Evolutionary conservation across 2,797 vertebrate species (phyloP), one percentile per base, ranked within the genome.

Genomic region (Fringilla coelebs): DNA sequence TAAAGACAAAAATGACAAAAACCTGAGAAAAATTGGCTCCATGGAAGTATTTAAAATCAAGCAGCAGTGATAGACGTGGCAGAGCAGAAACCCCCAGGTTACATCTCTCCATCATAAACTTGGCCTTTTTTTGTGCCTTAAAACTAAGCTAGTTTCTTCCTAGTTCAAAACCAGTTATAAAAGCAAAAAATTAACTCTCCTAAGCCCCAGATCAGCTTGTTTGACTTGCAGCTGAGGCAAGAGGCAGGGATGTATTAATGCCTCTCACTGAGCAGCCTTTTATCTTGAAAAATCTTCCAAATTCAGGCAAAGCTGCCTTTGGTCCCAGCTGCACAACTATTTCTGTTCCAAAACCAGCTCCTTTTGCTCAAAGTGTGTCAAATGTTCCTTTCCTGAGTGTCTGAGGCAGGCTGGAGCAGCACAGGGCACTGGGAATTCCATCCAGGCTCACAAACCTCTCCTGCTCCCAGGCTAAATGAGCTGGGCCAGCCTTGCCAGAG

Each of bases 141-240:
- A 72, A 88, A 65, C 34, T 9, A 41, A 85, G 9, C 18, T 51
- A 41, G 36, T n/a, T 85, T 63, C 45, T 15, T 58, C 51, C 54
- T 38, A 48, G 36, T 65, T 57, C 83, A 75, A 75, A 83, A 68
- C 20, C 60, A 81, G 46, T 22, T 66, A 43, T 2, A 60, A 94
- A 91, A 80, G 61, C 49, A 73, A 89, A 92, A 93, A 72, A 52
- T 72, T 67, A 93, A 91, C 67, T 72, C 63, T 72, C 17, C 51
- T 65, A n/a, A 77, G 25, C 65, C 41, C 43, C 17, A 88, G 77
- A 55, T 49, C 76, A 88, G 62, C 48, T 4, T 45, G 36, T 49
- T 24, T 85, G 83, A 66, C 51, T 82, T 57, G n/a, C 8, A 81
- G 74, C 70, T 85, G 15, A 32, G 68, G 79, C 48, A 70, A 88